Evolutionary conservation across 1,140 invertebrate species (phyloP).

Genomic region (Saccostrea echinata): DNA sequence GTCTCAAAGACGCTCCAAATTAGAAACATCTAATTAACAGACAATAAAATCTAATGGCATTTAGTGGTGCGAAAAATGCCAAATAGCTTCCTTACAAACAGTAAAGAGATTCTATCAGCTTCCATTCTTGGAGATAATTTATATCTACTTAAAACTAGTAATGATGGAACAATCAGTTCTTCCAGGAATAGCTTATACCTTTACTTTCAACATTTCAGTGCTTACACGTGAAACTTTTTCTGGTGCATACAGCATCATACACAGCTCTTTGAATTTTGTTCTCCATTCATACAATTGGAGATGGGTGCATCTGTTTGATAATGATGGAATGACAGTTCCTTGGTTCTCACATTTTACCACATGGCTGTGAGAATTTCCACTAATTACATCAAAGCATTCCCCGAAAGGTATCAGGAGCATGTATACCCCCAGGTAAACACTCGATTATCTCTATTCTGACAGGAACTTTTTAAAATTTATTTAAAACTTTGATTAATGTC

Average conservation of each 20-base stretch:
- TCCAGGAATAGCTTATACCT: too few relatives aligned
- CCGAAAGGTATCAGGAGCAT: neutral
- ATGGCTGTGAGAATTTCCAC: neutral
- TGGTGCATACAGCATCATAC: too few relatives aligned
- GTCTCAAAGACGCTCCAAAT: neutral
- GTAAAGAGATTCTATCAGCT: neutral
- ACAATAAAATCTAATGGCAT: neutral
- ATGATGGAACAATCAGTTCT: neutral
- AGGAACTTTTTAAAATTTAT: too few relatives aligned
- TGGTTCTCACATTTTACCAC: neutral
- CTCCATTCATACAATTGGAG: too few relatives aligned
- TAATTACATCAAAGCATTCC: conserved; percentile 22
- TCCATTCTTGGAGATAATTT: neutral
- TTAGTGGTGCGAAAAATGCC: conserved; percentile 19
- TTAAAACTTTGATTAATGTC: too few relatives aligned
- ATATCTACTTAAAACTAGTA: neutral
- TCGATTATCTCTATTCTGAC: neutral
- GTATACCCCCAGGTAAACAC: neutral
- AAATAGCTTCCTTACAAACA: neutral
- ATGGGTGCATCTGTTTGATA: neutral
- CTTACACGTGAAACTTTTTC: too few relatives aligned
- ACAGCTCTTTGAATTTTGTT: too few relatives aligned
- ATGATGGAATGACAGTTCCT: neutral
- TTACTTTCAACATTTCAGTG: too few relatives aligned
- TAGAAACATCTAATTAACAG: neutral